Base-by-base conservation (phyloP, 2,113 vertebrate species). In the Coreoperca whiteheadi region DNA sequence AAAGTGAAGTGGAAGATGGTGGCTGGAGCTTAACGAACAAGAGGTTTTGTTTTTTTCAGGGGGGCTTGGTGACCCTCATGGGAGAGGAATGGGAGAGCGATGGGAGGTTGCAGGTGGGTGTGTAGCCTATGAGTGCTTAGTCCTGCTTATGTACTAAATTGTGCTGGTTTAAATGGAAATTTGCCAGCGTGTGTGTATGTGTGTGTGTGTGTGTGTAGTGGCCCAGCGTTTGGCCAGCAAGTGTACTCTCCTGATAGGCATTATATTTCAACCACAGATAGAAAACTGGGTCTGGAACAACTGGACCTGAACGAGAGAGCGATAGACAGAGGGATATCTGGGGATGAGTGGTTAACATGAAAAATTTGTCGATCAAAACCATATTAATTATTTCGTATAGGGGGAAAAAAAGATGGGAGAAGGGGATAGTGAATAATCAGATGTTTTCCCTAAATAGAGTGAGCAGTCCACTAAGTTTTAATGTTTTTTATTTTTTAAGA, bases 211-310 rank as follows among this genome's bases (percentile, higher is more conserved):
- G 28, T 70, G 56, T 77, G 60, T n/a, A 34, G 56, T 64, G 84
- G 77, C 66, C 65, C 48, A 75, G 60, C 18, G 1, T 74, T 81
- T 70, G 84, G 83, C 84, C 82, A 86, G 68, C 2, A 32, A 77
- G 76, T 53, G 50, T 34, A 48, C 63, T 90, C 89, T 84, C 77
- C 53, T 59, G 67, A 81, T 79, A 87, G 77, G 85, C 86, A 84
- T 91, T 86, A 77, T 30, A 66, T 92, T 93, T 89, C 89, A 89
- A 83, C 87, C 82, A 73, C 88, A 86, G 79, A 85, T 78, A 82
- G 70, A 87, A 78, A 84, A 76, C 21, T 48, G 57, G 43, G 59
- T 74, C 76, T 73, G 81, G 77, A 87, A 76, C 50, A 37, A 56
- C 28, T 68, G 78, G 46, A 66, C 57, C 63, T 21, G 25, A 85